Base-by-base conservation (phyloP, 2,888 invertebrate genomes). In the Ceratothoa steindachneri region DNA sequence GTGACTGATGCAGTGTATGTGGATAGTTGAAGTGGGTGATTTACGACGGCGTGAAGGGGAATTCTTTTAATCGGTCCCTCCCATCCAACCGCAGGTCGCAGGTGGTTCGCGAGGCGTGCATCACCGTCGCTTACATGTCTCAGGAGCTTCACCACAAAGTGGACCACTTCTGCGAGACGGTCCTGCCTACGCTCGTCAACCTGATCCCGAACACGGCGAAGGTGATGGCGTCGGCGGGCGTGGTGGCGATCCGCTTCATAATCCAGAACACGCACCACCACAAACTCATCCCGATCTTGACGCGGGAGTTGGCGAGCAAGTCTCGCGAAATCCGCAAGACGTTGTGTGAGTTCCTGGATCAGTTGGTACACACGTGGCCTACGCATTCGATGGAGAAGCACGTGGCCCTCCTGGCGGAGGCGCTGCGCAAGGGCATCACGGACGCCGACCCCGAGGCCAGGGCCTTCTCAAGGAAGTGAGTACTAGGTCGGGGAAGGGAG, bases 171-270 rank as follows among this genome's bases (percentile, higher is more conserved):
- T 91, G 92, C 55, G 91, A 95, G 83, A 88, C 90, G 80, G 88
- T 97, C 70, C 85, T 98, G 67, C 91, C 91, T 80, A 89, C 89
- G 81, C 86, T 98, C 30, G 93, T 98, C 83, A 91, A 91, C 84
- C 88, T 97, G 75, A 93, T 97, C 84, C 95, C 93, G 82, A 98
- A 97, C 84, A 93, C 94, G 81, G 97, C 95, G 80, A 98, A 97
- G 89, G 93, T 95, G 80, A 93, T 97, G 84, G 91, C 97, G 4
- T 91, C 95, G 0, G 91, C 95, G 0, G 95, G 94, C 68, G 88
- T 90, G 1, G 89, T 95, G 72, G 90, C 93, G 80, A 89, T 97
- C 51, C 90, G 91, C 69, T 96, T 95, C 86, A 92, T 97, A 69
- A 91, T 97, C 73, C 89, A 89, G 83, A 88, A 92, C 84, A 92